phyloP scores from a whole-genome alignment of 2,797 vertebrate genomes.

The Anas bernieri region DNA sequence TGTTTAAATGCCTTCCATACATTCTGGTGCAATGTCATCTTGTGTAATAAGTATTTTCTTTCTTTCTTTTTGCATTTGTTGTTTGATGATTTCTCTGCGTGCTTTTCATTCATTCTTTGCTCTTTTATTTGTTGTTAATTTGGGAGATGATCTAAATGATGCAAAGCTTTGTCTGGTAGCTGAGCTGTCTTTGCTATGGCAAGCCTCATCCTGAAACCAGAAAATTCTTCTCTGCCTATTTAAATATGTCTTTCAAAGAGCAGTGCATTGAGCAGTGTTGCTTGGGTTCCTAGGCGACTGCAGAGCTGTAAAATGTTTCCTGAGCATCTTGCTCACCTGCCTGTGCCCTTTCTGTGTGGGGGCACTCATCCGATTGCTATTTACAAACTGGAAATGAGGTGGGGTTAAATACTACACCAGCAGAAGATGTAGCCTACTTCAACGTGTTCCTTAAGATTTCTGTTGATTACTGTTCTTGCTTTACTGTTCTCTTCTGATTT shows the following conservation, averaged over 20 bases:
- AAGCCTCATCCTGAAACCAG: background rate
- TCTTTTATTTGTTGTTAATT: background rate
- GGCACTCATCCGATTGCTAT: background rate
- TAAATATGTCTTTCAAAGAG: background rate
- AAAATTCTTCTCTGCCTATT: background rate
- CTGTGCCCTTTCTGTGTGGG: background rate
- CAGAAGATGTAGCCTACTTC: background rate
- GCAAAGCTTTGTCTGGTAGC: background rate
- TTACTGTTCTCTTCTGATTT: background rate
- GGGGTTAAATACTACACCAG: background rate
- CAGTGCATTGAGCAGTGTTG: background rate
- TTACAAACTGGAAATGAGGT: background rate
- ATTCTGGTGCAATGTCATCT: background rate
- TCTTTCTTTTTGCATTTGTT: background rate
- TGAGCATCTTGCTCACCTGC: background rate
- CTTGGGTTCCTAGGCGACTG: background rate
- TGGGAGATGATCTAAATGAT: background rate
- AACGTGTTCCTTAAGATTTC: background rate
- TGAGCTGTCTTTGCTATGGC: background rate
- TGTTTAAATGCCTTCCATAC: background rate
- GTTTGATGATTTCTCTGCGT: background rate
- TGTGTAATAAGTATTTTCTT: background rate
- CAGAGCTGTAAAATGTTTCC: background rate
- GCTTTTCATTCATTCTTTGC: background rate
- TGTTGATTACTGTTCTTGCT: background rate